These are phyloP conservation scores for Sinelater perroti DNA, from an alignment of 2,888 invertebrate genomes.

Conservation along the genomic window DNA sequence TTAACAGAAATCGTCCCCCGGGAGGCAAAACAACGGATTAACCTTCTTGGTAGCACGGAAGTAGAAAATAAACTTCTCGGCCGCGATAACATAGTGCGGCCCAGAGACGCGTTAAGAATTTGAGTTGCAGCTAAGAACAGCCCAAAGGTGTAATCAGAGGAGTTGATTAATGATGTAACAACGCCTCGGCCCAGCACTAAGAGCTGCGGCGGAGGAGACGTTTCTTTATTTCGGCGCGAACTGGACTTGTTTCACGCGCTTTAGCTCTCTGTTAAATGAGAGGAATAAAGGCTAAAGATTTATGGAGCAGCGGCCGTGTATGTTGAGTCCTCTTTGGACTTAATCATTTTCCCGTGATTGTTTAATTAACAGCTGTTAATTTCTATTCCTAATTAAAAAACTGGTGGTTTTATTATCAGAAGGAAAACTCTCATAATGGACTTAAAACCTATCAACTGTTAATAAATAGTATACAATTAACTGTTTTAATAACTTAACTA, in stretches of 20 bases:
- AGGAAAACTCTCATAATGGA: too few species aligned
- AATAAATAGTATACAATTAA: too few species aligned
- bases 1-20: neutral
- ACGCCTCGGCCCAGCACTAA: slow-evolving; percentile 40
- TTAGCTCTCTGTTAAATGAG: slow-evolving; percentile 42
- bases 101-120: slow-evolving; percentile 30
- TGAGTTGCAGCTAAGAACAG: slow-evolving; percentile 38
- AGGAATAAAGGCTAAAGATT: slow-evolving; percentile 28
- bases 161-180: slow-evolving; percentile 45
- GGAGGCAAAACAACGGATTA: neutral
- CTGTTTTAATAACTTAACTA: too few species aligned
- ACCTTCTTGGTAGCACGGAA: neutral
- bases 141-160: slow-evolving; percentile 44
- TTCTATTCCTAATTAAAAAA: too few species aligned
- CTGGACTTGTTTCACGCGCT: slow-evolving; percentile 43
- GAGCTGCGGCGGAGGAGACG: slow-evolving; percentile 35
- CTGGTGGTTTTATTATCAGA: too few species aligned
- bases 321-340: too few species aligned
- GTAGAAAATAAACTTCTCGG: slow-evolving; percentile 16
- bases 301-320: too few species aligned
- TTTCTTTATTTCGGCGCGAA: slow-evolving; percentile 40
- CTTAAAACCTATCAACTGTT: too few species aligned
- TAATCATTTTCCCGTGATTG: too few species aligned
- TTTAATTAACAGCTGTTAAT: too few species aligned
- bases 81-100: slow-evolving; percentile 20